Base-by-base conservation (phyloP, 2,888 invertebrate species). In the Plebejus melissa region DNA sequence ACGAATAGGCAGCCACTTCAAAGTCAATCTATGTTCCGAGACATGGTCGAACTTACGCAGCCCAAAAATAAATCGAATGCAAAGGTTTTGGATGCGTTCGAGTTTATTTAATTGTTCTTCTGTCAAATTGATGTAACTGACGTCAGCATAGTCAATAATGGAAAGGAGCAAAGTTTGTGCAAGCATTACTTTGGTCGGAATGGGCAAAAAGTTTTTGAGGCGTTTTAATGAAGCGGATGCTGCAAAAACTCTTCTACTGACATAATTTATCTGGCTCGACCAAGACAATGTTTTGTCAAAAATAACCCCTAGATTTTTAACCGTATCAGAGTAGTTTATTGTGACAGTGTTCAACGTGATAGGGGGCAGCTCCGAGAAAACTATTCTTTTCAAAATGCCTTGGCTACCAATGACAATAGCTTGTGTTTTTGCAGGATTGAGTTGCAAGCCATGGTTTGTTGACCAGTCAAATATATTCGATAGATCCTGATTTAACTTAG, bases 121-220 rank as follows among this genome's bases (percentile, higher is more conserved):
- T 22, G 72, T 50, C 13, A 72, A 50, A 72, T 72, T 72, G 5
- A 50, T 54, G 1, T 32, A 50, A 50, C 72, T 46, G 9, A 54
- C 46, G 16, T 72, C 72, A 32, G 72, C 50, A 50, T 72, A 72
- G 11, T 72, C 72, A 6, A 54, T 9, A 50, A 72, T 50, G 1
- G 72, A 54, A 4, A 72, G 50, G 28, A 72, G 5, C 28, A 72
- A 13, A 9, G 50, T 46, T 28, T 72, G 46, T 9, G 22, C 50
- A 71, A 71, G 38, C 41, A 46, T 41, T 46, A 71, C 41, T 71
- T 71, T 71, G 22, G 71, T 71, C 3, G 71, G 50, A n/a, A 71
- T 46, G 5, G 46, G 46, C 50, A 50, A 50, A 7, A 50, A 46
- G 71, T 16, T 22, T 38, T 9, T 41, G 38, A 71, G 41, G 28